A percentile compares a stretch with the other conserved stretches of the same genome.
Conservation (phyloP, 2,113 vertebrate species). For the Zosterops hypoxanthus region DNA sequence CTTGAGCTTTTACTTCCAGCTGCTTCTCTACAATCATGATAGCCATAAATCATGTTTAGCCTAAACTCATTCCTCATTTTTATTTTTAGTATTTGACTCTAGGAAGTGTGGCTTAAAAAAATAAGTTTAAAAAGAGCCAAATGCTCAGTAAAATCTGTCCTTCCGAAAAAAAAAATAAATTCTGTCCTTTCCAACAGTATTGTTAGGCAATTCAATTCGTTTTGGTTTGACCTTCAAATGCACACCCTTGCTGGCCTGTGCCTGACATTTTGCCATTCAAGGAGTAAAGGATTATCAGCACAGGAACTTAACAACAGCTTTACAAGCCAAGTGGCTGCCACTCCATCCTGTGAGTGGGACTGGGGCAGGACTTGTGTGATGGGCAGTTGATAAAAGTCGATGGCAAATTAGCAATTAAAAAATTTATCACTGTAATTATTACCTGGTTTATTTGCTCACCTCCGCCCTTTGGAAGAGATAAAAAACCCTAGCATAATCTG, state of each 20-base stretch:
- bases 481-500: background rate
- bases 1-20: background rate
- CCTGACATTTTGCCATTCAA: background rate
- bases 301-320: background rate
- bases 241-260: background rate
- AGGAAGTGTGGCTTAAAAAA: background rate
- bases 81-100: conserved; percentile 18
- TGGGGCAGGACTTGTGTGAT: background rate
- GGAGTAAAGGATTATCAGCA: background rate
- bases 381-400: background rate
- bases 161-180: background rate
- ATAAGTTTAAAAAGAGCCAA: background rate
- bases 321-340: background rate
- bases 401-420: background rate
- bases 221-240: background rate
- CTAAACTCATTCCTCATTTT: background rate
- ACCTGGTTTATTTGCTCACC: background rate
- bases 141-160: background rate
- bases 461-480: background rate
- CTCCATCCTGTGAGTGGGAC: background rate
- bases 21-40: background rate
- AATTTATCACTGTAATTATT: background rate
- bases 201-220: background rate
- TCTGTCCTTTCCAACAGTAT: background rate
- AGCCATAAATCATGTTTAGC: background rate